These are phyloP conservation scores for Acronicta psi DNA, from an alignment of 2,888 invertebrate species.

Conservation along the genomic window DNA sequence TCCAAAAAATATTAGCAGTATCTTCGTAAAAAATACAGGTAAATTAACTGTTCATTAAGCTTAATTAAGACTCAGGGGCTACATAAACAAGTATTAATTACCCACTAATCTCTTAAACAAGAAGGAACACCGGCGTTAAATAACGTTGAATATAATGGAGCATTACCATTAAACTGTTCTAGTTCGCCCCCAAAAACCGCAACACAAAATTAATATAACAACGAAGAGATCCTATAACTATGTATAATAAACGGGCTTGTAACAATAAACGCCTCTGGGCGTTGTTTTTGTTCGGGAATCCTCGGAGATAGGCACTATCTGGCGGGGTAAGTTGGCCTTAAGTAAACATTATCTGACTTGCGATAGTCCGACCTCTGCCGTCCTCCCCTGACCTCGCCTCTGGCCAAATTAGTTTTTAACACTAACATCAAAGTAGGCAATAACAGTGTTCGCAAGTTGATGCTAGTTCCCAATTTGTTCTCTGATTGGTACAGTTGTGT, in stretches of 20 bases:
- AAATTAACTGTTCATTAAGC: constrained; percentile 1
- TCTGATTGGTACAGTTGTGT: constrained; percentile 23
- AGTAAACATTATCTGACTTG: constrained; percentile 73
- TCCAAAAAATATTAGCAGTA: not conserved
- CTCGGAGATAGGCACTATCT: constrained; percentile 61
- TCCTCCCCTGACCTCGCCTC: constrained; percentile 52
- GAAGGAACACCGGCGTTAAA: constrained; percentile 54
- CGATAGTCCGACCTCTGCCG: constrained; percentile 56
- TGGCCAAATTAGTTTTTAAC: constrained; percentile 75
- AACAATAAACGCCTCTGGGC: constrained; percentile 76
- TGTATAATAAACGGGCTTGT: constrained; percentile 73
- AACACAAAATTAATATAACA: constrained; percentile 74
- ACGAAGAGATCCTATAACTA: constrained; percentile 56
- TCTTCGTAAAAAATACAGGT: not conserved
- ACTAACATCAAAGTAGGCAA: constrained; percentile 65
- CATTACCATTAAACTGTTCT: constrained; percentile 60
- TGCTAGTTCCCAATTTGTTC: constrained; percentile 55
- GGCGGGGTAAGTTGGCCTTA: constrained; percentile 63
- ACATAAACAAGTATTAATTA: constrained; percentile 48
- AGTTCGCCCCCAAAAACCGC: constrained; percentile 67
- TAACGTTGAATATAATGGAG: constrained; percentile 58
- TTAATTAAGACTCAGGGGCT: constrained; percentile 31
- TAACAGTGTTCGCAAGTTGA: constrained; percentile 59
- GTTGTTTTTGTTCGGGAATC: constrained; percentile 78
- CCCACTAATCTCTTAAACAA: constrained; percentile 48